Base-by-base conservation (phyloP, 2,888 invertebrate species). In the Cheilosia pagana region DNA sequence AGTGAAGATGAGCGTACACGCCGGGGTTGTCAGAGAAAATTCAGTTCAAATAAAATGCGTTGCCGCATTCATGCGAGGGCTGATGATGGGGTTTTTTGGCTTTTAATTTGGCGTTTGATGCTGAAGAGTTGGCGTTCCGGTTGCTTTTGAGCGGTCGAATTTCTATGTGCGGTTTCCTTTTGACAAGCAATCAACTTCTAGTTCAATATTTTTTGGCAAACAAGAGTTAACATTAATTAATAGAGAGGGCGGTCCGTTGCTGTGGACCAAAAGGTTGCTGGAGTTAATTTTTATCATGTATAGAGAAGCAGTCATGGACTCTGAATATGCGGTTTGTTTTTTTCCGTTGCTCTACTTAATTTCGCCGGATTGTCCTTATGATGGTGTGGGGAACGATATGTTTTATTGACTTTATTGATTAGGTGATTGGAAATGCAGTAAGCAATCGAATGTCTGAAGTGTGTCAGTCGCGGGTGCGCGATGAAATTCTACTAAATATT, bases 61-160 rank as follows among this genome's bases (percentile, higher is more conserved):
- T 67, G 23, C 12, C 59, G n/a, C n/a, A 28, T 25, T 35, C 39
- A 28, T 31, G 31, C 52, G 50, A 19, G 59, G 65, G 60, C 25
- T 28, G 19, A 43, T 19, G 45, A 23, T 59, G 53, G 31, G 41
- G 53, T 28, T 82, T 82, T 82, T 72, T 62, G 45, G 67, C 81
- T 82, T 82, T 82, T 77, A 82, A 82, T 82, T 82, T 72, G 77
- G 77, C 59, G 53, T 71, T 55, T 48, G 65, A 65, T 45, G 48
- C 16, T 21, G 35, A 53, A 59, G 63, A 57, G 76, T 45, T 71
- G 35, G 39, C 55, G 21, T 45, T 50, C 39, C 4, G 53, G 35
- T 71, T 41, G 23, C 57, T 53, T 28, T 62, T 63, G 57, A 59
- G 68, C 12, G 59, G 72, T 60, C n/a, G 48, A 25, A 59, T 43